Evolutionary conservation across 2,888 invertebrate species (phyloP).

Genomic region (Syrphus vitripennis): DNA sequence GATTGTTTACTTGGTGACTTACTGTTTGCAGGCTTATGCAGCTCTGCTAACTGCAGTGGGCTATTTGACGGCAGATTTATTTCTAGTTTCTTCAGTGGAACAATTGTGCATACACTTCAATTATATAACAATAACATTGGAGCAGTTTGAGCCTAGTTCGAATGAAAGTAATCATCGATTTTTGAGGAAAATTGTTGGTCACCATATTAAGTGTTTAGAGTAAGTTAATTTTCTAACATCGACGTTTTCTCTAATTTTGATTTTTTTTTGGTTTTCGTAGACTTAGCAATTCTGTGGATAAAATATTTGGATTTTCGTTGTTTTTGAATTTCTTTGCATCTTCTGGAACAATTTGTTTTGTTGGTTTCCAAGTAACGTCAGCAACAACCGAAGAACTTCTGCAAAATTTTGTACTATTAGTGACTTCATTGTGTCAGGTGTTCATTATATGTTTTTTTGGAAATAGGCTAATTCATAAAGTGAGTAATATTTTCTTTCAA

Average conservation of each 20-base stretch:
- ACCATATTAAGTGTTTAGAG: conserved; percentile 76
- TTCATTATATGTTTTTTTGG: conserved; percentile 78
- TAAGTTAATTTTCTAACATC: conserved; percentile 58
- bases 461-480: conserved; percentile 76
- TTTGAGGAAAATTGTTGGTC: conserved; percentile 71
- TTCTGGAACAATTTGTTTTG: conserved; percentile 78
- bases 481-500: conserved; percentile 55
- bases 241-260: too few relatives aligned
- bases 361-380: conserved; percentile 78
- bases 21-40: conserved; percentile 74
- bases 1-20: conserved; percentile 67
- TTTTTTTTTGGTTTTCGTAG: conserved; percentile 55
- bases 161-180: conserved; percentile 72
- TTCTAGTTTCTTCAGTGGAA: conserved; percentile 75
- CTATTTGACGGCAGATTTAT: conserved; percentile 75
- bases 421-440: conserved; percentile 76
- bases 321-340: conserved; percentile 78
- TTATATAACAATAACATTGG: conserved; percentile 74
- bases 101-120: conserved; percentile 77
- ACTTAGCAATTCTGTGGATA: conserved; percentile 74
- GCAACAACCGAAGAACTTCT: conserved; percentile 75
- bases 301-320: conserved; percentile 75
- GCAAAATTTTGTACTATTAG: conserved; percentile 76
- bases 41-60: conserved; percentile 75
- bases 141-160: conserved; percentile 58